phyloP scores from a whole-genome alignment of 2,797 vertebrate genomes.

The Oryzias sinensis region DNA sequence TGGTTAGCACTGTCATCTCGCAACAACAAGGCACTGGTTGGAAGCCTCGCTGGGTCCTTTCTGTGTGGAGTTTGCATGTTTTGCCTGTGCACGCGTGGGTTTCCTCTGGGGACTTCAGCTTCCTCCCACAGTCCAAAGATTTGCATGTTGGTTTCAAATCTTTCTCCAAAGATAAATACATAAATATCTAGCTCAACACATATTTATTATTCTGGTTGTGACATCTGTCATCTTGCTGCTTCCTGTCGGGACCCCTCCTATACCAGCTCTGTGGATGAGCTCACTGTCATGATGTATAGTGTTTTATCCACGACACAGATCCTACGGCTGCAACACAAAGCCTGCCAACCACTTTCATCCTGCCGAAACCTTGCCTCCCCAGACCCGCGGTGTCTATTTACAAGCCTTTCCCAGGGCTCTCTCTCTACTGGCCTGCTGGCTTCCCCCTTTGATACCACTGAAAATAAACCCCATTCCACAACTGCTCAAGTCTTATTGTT shows the following conservation, averaged over 20 bases:
- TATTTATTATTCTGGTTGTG: no score
- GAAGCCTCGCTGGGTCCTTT: no score
- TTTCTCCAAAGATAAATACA: no score
- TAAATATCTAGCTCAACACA: no score
- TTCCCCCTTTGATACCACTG: constrained; percentile 52
- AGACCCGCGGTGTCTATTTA: constrained; percentile 65
- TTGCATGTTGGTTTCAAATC: no score
- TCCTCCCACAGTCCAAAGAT: no score
- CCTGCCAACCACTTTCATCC: constrained; percentile 56
- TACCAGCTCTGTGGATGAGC: constrained; percentile 46
- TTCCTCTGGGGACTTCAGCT: no score
- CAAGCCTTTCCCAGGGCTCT: constrained; percentile 63
- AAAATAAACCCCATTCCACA: constrained; percentile 53
- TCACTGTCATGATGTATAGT: constrained; percentile 56
- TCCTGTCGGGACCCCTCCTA: constrained; percentile 4
- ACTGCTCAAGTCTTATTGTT: constrained; percentile 48
- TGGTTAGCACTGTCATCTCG: no score
- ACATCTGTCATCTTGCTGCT: no score
- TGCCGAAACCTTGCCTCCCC: constrained; percentile 56
- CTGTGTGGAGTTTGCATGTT: no score
- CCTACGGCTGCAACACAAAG: constrained; percentile 61
- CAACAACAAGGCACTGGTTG: no score
- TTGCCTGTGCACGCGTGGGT: no score
- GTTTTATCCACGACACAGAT: constrained; percentile 60
- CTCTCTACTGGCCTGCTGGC: constrained; percentile 31